A percentile compares a stretch with the other conserved stretches of the same genome.
Evolutionary conservation across 2,113 vertebrate species (phyloP).

Genomic region (Lophotis ruficrista): DNA sequence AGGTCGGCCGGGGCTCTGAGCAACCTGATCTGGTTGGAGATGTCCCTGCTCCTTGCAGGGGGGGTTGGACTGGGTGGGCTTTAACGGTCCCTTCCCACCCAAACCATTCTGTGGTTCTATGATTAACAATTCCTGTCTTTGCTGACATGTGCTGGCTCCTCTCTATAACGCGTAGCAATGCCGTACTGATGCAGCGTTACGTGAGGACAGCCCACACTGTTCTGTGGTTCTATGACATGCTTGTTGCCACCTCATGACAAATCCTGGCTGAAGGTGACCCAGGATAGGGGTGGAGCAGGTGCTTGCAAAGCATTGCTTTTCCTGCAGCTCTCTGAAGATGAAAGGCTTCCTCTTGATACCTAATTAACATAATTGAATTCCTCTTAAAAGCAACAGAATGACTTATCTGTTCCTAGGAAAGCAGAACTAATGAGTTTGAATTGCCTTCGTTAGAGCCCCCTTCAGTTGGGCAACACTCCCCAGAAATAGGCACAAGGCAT

Average conservation of each 20-base stretch:
- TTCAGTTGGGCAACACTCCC: not conserved
- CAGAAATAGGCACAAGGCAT: not conserved
- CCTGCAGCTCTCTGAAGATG: conserved; percentile 15
- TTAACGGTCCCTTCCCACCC: too few species aligned
- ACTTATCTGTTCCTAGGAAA: conserved; percentile 47
- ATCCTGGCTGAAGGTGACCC: not conserved
- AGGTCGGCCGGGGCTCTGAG: too few species aligned
- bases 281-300: conserved; percentile 19
- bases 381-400: conserved; percentile 18
- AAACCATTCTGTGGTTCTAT: too few species aligned
- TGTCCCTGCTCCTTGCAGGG: too few species aligned
- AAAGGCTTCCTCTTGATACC: conserved; percentile 29
- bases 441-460: not conserved
- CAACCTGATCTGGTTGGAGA: too few species aligned
- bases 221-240: not conserved
- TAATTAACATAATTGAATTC: conserved; percentile 31
- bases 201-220: not conserved
- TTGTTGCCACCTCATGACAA: not conserved
- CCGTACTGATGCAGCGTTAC: not conserved
- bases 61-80: too few species aligned
- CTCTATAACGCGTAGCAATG: not conserved
- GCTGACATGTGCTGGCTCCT: not conserved
- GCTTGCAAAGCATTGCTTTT: not conserved
- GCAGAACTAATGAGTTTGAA: conserved; percentile 52
- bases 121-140: not conserved